phyloP scores from a whole-genome alignment of 23 tunicate genomes.

The Ciona savignyi region DNA sequence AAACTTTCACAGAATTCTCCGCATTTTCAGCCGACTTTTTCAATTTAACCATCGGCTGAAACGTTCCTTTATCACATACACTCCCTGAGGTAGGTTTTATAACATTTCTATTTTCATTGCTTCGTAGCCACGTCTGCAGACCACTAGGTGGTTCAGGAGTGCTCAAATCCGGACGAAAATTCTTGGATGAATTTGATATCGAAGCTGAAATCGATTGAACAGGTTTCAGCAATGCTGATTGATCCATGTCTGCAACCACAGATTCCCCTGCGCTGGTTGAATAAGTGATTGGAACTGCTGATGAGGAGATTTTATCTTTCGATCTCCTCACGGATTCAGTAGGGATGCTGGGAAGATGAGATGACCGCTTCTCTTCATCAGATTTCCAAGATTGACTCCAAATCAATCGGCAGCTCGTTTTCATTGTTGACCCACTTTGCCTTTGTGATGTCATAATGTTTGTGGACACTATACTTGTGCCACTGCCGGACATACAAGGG shows the following conservation, averaged over 20 bases:
- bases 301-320: too few relatives aligned
- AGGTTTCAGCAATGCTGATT: too few relatives aligned
- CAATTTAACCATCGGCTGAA: not conserved
- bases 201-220: too few relatives aligned
- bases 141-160: too few relatives aligned
- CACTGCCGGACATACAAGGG: too few relatives aligned
- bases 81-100: not conserved
- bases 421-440: too few relatives aligned
- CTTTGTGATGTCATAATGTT: not conserved
- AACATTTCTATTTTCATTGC: not conserved
- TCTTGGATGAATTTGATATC: too few relatives aligned
- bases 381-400: not conserved
- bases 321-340: not conserved
- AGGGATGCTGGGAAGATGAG: not conserved
- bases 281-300: too few relatives aligned
- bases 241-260: too few relatives aligned
- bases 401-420: not conserved
- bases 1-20: not conserved
- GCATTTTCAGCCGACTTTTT: not conserved
- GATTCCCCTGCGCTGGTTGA: too few relatives aligned
- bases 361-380: not conserved
- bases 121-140: not conserved
- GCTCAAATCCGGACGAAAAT: too few relatives aligned
- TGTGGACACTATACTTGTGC: too few relatives aligned
- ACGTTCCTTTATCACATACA: not conserved